phyloP scores from a whole-genome alignment of 2,888 invertebrate species.

The Schizaphis graminum region DNA sequence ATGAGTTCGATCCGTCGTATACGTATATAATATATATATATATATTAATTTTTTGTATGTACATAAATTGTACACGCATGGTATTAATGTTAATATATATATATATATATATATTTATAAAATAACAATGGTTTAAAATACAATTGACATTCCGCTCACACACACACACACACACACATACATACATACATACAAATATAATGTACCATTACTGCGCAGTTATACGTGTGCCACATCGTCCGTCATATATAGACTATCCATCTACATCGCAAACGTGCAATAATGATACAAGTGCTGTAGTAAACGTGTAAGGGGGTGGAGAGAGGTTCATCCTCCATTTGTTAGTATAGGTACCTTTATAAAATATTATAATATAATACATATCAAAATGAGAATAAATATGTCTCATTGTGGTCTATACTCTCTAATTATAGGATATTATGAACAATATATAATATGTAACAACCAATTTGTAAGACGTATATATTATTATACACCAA shows the following conservation, averaged over 20 bases:
- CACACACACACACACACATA: not conserved
- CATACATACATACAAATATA: not conserved
- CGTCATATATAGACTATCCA: not conserved
- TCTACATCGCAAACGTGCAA: conserved; percentile 46
- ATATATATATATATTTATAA: not conserved
- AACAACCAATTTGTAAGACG: not conserved
- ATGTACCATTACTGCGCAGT: conserved; percentile 25
- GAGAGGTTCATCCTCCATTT: not conserved
- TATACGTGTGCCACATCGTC: conserved; percentile 46
- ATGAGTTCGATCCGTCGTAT: conserved; percentile 16
- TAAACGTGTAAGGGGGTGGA: not conserved
- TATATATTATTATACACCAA: not conserved
- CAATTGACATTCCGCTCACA: conserved; percentile 25
- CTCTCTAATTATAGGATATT: not conserved
- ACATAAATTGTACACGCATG: not conserved
- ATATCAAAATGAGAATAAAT: not conserved
- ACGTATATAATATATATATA: not conserved
- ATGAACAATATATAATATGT: not conserved
- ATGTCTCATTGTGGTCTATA: not conserved
- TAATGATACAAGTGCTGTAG: conserved; percentile 3
- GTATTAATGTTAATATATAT: not conserved
- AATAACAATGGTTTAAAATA: conserved; percentile 17
- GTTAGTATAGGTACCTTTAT: not conserved
- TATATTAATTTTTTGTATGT: not conserved
- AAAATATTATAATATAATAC: not conserved